phyloP scores from a whole-genome alignment of 92 coral and sea anemone species.

The Paragorgia papillata region DNA sequence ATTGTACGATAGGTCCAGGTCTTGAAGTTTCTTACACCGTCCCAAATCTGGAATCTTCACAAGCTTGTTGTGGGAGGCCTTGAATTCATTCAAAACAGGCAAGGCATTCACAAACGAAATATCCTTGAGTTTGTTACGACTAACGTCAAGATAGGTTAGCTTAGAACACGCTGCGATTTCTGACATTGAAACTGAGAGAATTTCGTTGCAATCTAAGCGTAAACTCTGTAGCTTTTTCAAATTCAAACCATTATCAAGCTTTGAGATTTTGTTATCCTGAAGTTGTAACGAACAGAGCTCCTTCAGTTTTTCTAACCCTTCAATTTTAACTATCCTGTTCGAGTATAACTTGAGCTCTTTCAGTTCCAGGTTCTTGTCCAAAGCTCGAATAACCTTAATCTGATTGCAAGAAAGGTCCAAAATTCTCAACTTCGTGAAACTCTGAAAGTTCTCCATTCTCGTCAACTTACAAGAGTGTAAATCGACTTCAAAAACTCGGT shows the following conservation, averaged over 20 bases:
- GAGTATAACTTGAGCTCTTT: slow-evolving; percentile 92
- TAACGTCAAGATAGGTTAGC: slow-evolving; percentile 74
- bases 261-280: slow-evolving; percentile 83
- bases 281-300: slow-evolving; percentile 78
- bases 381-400: slow-evolving; percentile 55
- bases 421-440: slow-evolving; percentile 77
- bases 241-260: slow-evolving; percentile 81
- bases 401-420: slow-evolving; percentile 89
- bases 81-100: slow-evolving; percentile 84
- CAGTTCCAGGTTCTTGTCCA: slow-evolving; percentile 74
- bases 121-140: slow-evolving; percentile 74
- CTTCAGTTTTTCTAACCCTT: slow-evolving; percentile 80
- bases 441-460: slow-evolving; percentile 65
- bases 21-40: slow-evolving; percentile 87
- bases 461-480: slow-evolving; percentile 73
- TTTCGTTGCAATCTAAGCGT: slow-evolving; percentile 77
- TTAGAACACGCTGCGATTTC: slow-evolving; percentile 88
- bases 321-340: slow-evolving; percentile 71
- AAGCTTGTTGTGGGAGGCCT: slow-evolving; percentile 78
- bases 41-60: slow-evolving; percentile 76
- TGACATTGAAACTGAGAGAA: slow-evolving; percentile 62
- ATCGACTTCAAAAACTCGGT: slow-evolving; percentile 82
- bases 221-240: slow-evolving; percentile 75
- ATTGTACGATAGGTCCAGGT: slow-evolving; percentile 86
- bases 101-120: slow-evolving; percentile 82